Conservation (phyloP, 2,113 vertebrate genomes). For the Trematomus loennbergii region DNA sequence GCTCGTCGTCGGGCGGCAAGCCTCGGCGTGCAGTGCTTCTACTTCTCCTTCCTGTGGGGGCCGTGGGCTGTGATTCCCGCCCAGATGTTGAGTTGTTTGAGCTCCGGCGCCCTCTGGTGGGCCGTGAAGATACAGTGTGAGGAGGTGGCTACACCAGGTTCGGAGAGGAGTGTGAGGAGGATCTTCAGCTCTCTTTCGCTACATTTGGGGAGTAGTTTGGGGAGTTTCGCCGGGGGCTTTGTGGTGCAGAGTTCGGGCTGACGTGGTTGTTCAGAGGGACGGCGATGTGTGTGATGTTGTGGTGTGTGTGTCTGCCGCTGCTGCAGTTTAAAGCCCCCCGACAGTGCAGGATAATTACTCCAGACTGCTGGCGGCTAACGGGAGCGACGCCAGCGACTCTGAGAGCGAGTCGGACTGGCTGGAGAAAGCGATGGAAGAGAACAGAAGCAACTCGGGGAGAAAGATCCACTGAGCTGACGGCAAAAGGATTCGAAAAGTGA, state of each 20-base stretch:
- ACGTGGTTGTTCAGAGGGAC: slow-evolving; percentile 79
- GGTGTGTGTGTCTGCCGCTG: slow-evolving; percentile 83
- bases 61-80: slow-evolving; percentile 85
- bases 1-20: slow-evolving; percentile 73
- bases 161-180: slow-evolving; percentile 82
- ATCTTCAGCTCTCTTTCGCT: slow-evolving; percentile 80
- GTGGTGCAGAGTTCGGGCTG: slow-evolving; percentile 78
- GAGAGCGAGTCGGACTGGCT: slow-evolving; percentile 91
- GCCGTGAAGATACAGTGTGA: slow-evolving; percentile 76
- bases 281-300: slow-evolving; percentile 76
- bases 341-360: slow-evolving; percentile 91
- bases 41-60: slow-evolving; percentile 89
- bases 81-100: slow-evolving; percentile 85
- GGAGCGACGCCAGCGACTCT: slow-evolving; percentile 88
- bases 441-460: slow-evolving; percentile 57
- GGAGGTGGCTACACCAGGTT: slow-evolving; percentile 84
- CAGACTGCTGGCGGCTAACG: slow-evolving; percentile 85
- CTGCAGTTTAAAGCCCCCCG: slow-evolving; percentile 85
- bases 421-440: slow-evolving; percentile 88
- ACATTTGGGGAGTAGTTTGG: slow-evolving; percentile 81
- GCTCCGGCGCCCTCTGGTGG: slow-evolving; percentile 87
- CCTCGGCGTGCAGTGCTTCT: slow-evolving; percentile 86
- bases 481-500: no score
- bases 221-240: slow-evolving; percentile 87
- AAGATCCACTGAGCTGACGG: slow-evolving; percentile 17